These are phyloP conservation scores for Lampropteryx suffumata DNA, from an alignment of 2,888 invertebrate genomes.

Conservation along the genomic window DNA sequence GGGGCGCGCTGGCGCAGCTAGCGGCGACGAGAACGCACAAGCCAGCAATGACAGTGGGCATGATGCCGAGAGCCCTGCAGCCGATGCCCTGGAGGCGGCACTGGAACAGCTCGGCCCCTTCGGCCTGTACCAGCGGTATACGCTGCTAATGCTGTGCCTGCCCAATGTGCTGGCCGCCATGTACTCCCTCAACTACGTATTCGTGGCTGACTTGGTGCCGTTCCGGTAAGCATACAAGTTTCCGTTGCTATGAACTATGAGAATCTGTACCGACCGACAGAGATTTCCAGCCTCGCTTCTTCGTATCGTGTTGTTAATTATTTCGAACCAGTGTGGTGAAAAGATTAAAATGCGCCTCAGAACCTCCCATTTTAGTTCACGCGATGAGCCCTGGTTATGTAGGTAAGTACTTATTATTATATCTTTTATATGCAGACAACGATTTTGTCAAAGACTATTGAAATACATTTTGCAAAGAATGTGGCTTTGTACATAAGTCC, in stretches of 20 bases:
- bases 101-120: conserved; percentile 68
- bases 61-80: conserved; percentile 7
- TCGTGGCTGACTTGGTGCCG: conserved; percentile 79
- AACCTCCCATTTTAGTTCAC: no score
- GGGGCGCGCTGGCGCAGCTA: no score
- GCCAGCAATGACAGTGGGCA: not conserved
- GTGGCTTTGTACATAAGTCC: no score
- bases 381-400: no score
- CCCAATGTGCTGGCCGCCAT: conserved; percentile 80
- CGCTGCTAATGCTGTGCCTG: conserved; percentile 61
- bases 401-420: not conserved
- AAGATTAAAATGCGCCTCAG: no score
- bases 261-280: no score
- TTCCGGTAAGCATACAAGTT: conserved; percentile 82
- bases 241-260: no score
- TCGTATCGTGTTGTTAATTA: no score
- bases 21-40: not conserved
- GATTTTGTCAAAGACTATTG: no score
- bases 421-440: conserved; percentile 15
- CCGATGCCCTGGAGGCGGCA: conserved; percentile 58
- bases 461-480: no score
- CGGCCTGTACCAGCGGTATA: conserved; percentile 68
- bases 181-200: conserved; percentile 81
- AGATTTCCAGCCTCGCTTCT: no score
- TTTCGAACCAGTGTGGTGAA: no score